Evolutionary conservation across 2,888 invertebrate genomes (phyloP), one percentile per base, ranked within the genome.

Genomic region (Polymixis flavicincta): DNA sequence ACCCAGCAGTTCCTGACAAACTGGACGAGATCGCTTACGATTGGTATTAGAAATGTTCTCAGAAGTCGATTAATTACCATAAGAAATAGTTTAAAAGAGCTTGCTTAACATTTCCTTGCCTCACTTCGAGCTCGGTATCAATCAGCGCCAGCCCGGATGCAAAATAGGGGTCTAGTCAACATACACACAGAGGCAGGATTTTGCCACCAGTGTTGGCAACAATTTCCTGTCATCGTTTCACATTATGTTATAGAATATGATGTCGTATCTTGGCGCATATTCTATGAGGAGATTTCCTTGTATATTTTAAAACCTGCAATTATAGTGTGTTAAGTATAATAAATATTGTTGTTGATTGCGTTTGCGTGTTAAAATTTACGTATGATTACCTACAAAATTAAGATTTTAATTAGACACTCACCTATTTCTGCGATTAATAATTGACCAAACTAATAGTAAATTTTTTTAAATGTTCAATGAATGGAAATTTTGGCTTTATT

Each of bases 141-240:
- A 90, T 88, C 87, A 87, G 90, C 85, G 87, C 71, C 71, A 64
- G 85, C 85, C 87, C 90, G 91, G 92, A 92, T 91, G 91, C 91
- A 90, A 90, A 92, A 88, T 86, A 86, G 85, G 83, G 84, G 82
- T 76, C 82, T 78, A 71, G 76, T 72, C 68, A 60, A 76, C 57
- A 54, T 68, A 76, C 59, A 55, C 63, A 67, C 68, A 71, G 67
- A 75, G 63, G 85, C 91, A 84, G 89, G 92, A 92, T 92, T 92
- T 90, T 91, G 86, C 90, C 71, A 78, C 79, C 78, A 79, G 76
- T 83, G 85, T 83, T 80, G 85, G 88, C 87, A 87, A 88, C 91
- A 89, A 92, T 93, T 93, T 93, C 92, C 92, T 90, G 90, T 89
- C 90, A 90, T 91, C 90, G 87, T 89, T 89, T 89, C 88, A 87